Conservation (phyloP, 2,113 vertebrate genomes). For the Leucopternis melanops region DNA sequence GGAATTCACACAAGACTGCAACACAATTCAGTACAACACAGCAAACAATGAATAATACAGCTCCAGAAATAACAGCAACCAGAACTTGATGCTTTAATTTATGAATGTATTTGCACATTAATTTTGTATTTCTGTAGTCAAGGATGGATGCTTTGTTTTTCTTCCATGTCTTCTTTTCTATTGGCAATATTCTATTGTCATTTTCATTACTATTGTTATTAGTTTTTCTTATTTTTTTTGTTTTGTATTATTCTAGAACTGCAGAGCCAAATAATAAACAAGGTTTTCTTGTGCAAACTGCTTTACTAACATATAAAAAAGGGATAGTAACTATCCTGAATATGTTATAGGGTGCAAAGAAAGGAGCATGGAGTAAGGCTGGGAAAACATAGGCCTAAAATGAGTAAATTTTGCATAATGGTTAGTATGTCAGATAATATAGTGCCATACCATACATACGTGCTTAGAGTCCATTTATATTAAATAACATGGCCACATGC, state of each 20-base stretch:
- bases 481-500: no score
- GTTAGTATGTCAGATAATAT: neutral
- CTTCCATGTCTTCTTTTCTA: neutral
- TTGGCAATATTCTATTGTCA: neutral
- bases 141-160: neutral
- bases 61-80: neutral
- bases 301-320: neutral
- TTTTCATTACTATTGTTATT: conserved; percentile 9
- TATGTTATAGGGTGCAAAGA: neutral
- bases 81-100: conserved; percentile 4
- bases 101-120: conserved; percentile 23
- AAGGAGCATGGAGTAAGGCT: neutral
- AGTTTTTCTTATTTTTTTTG: neutral
- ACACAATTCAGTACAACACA: neutral
- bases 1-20: neutral
- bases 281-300: neutral
- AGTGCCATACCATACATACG: neutral
- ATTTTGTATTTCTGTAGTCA: conserved; percentile 24
- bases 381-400: neutral
- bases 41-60: neutral
- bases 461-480: neutral
- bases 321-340: neutral
- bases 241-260: neutral
- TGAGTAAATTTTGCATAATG: neutral
- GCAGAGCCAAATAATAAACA: neutral